A percentile compares a stretch with the other conserved stretches of the same genome.
Conservation (phyloP, 2,797 vertebrate species). For the Vireo griseus region DNA sequence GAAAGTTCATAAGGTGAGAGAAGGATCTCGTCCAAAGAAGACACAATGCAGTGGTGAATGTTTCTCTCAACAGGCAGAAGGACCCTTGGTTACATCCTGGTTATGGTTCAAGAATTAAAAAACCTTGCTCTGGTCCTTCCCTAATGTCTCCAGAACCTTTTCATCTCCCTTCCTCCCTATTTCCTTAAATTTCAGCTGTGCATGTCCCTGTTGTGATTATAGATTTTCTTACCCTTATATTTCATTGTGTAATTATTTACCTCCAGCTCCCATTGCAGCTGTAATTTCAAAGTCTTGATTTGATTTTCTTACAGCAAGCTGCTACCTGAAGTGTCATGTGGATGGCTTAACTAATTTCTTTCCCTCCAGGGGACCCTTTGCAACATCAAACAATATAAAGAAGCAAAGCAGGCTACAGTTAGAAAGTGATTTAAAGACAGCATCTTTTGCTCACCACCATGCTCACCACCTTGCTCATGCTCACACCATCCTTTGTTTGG, state of each 20-base stretch:
- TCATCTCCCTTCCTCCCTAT: neutral
- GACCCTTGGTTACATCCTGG: neutral
- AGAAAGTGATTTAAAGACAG: neutral
- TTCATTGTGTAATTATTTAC: neutral
- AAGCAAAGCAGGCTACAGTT: neutral
- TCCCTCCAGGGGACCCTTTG: neutral
- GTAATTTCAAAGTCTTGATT: neutral
- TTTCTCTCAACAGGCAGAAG: neutral
- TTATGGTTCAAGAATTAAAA: neutral
- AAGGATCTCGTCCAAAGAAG: neutral
- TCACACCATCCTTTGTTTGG: neutral
- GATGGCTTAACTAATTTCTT: neutral
- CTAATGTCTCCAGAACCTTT: neutral
- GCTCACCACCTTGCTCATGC: neutral
- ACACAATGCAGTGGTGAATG: accelerated
- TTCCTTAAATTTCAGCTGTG: neutral
- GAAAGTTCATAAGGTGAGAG: neutral
- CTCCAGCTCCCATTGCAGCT: neutral
- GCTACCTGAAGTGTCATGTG: neutral
- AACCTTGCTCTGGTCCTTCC: neutral
- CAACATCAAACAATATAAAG: neutral
- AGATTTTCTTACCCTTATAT: neutral
- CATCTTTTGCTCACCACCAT: neutral
- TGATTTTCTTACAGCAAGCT: neutral
- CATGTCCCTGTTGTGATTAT: neutral